phyloP scores from a whole-genome alignment of 2,797 vertebrate species.

The Schizopygopsis pylzovi region DNA sequence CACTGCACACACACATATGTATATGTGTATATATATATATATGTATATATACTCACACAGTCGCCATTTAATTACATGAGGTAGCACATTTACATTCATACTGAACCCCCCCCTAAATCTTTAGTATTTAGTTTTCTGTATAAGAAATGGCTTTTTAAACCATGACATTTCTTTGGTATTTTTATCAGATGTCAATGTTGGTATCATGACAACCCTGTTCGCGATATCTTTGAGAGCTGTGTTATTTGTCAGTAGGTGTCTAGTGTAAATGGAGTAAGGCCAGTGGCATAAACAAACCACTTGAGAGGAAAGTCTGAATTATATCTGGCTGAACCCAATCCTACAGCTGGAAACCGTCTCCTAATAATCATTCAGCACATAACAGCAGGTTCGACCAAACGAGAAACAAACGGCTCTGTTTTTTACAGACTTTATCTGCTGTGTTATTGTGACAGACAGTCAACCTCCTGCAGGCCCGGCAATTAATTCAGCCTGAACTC shows the following conservation, averaged over 20 bases:
- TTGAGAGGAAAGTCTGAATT: background rate
- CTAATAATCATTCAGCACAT: background rate
- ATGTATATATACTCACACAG: background rate
- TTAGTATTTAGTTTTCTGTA: background rate
- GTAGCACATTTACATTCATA: no score
- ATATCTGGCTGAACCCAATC: constrained; percentile 4
- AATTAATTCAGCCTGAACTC: constrained; percentile 9
- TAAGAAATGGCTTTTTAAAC: background rate
- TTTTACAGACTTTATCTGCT: constrained; percentile 1
- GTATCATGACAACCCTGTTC: background rate
- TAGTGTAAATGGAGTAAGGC: background rate
- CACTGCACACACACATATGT: no score
- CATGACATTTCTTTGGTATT: background rate
- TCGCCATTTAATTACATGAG: background rate
- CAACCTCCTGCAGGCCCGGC: constrained; percentile 10
- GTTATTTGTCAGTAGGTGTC: background rate
- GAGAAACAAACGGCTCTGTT: background rate
- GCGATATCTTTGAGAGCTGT: background rate
- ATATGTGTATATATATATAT: no score
- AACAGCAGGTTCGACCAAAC: background rate
- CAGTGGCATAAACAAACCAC: background rate
- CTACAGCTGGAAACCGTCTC: constrained; percentile 9
- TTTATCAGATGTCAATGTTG: background rate
- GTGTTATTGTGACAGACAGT: constrained; percentile 19
- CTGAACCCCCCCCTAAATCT: background rate